Conservation (phyloP, 1,140 invertebrate genomes). For the Drosophila kepulauana region DNA sequence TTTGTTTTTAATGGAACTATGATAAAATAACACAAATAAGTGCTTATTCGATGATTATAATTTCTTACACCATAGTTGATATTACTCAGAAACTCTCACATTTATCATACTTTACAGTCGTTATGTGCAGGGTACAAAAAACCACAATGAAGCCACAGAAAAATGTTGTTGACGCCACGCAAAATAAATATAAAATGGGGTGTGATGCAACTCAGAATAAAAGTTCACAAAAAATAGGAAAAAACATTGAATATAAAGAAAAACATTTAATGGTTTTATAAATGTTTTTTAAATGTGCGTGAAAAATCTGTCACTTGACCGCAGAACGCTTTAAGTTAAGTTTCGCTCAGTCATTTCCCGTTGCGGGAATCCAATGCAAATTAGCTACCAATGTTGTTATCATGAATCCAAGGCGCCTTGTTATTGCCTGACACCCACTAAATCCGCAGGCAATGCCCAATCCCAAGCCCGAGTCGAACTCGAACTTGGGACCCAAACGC, state of each 20-base stretch:
- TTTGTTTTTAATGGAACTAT: no score
- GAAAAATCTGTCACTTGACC: constrained; percentile 68
- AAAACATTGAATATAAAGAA: constrained; percentile 47
- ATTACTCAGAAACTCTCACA: not conserved
- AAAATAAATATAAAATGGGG: constrained; percentile 68
- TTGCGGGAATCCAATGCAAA: constrained; percentile 62
- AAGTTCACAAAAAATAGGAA: constrained; percentile 52
- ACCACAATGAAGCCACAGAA: constrained; percentile 39
- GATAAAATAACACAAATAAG: not conserved
- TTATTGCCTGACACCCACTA: constrained; percentile 50
- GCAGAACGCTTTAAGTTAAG: constrained; percentile 60
- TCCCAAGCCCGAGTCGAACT: constrained; percentile 23
- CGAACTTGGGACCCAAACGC: constrained; percentile 20
- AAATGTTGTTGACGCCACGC: constrained; percentile 44
- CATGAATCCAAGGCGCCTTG: constrained; percentile 56
- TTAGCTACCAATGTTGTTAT: constrained; percentile 72
- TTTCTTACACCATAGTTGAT: not conserved
- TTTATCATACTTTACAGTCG: not conserved
- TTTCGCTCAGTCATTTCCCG: constrained; percentile 44
- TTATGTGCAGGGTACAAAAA: constrained; percentile 1
- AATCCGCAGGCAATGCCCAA: constrained; percentile 44
- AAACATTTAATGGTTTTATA: constrained; percentile 84
- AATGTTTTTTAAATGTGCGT: constrained; percentile 84
- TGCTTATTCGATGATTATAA: not conserved
- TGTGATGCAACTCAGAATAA: constrained; percentile 56